These are phyloP conservation scores for Drosophila austrosaltans DNA, from an alignment of 2,888 invertebrate genomes.

Conservation along the genomic window DNA sequence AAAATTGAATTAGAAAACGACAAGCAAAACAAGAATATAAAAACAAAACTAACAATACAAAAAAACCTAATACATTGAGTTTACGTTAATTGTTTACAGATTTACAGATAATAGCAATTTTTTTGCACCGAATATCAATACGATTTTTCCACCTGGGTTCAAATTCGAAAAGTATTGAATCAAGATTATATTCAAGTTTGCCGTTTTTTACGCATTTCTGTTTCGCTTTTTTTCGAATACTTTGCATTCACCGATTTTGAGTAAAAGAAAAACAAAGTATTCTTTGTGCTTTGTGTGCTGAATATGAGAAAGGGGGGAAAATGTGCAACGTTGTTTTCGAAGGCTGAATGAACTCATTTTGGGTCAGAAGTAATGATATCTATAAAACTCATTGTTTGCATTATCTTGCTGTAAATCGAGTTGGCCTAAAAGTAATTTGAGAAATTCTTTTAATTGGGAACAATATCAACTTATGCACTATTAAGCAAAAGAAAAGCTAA, in stretches of 20 bases:
- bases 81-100: slow-evolving; percentile 4
- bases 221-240: background rate
- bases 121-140: background rate
- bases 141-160: background rate
- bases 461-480: background rate
- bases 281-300: slow-evolving; percentile 5
- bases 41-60: too few species aligned
- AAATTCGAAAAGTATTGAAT: background rate
- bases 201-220: background rate
- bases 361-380: background rate
- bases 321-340: slow-evolving; percentile 7
- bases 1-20: slow-evolving; percentile 5
- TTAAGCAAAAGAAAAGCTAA: background rate
- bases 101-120: background rate
- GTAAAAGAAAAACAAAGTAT: background rate
- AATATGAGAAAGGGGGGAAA: background rate
- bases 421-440: background rate
- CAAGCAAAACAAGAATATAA: too few species aligned
- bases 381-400: background rate
- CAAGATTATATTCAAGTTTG: background rate
- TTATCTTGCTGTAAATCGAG: too few species aligned
- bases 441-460: background rate
- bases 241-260: background rate
- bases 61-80: background rate
- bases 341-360: slow-evolving; percentile 9